Evolutionary conservation across 2,113 vertebrate genomes (phyloP).

Genomic region (Neodontobutis hainanensis): DNA sequence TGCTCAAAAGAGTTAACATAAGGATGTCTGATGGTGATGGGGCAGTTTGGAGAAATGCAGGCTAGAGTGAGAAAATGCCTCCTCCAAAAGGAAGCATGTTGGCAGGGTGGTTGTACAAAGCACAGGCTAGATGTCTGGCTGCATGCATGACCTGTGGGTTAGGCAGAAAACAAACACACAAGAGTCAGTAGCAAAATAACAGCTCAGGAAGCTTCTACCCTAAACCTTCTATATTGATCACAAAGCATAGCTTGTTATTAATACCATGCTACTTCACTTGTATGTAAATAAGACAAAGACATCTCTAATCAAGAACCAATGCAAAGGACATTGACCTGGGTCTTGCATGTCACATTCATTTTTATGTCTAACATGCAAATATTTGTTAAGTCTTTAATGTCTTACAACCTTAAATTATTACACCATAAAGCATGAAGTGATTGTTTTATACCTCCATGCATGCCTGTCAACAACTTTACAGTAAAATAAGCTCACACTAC

Average conservation of each 20-base stretch:
- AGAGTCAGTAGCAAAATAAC: slow-evolving; percentile 47
- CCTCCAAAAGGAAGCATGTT: slow-evolving; percentile 53
- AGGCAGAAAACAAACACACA: slow-evolving; percentile 71
- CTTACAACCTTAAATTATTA: neutral
- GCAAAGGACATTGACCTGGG: no score
- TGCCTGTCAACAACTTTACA: neutral
- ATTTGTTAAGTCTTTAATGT: no score
- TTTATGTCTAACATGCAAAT: no score
- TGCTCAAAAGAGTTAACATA: slow-evolving; percentile 98
- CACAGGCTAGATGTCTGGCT: slow-evolving; percentile 57
- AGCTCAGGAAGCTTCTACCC: slow-evolving; percentile 9
- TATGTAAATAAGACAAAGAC: neutral
- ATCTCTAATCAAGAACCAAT: neutral
- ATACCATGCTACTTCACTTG: no score
- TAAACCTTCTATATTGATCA: no score
- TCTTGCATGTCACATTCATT: no score
- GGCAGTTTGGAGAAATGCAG: slow-evolving; percentile 52
- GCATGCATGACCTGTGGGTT: slow-evolving; percentile 82
- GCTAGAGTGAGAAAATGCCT: slow-evolving; percentile 56
- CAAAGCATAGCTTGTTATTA: no score
- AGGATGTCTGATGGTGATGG: slow-evolving; percentile 82
- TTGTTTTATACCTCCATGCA: neutral
- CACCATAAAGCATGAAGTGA: neutral
- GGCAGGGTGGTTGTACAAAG: slow-evolving; percentile 54
- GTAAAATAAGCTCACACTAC: neutral